These are phyloP conservation scores for Deilephila elpenor DNA, from an alignment of 2,888 invertebrate genomes.

Conservation along the genomic window DNA sequence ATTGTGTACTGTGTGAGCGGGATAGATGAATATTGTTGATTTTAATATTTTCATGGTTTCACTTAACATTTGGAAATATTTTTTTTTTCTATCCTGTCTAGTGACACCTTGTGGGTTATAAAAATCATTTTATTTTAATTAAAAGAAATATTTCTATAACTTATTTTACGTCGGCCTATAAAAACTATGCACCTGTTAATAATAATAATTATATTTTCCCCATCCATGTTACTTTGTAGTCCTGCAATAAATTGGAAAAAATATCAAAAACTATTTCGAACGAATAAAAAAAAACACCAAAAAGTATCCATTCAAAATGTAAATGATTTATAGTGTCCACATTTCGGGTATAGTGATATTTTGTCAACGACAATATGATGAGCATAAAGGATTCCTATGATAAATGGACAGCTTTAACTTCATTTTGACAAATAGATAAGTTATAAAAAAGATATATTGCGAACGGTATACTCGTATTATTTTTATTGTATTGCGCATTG, in stretches of 20 bases:
- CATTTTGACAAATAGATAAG: slow-evolving; percentile 2
- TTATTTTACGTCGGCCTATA: too few species aligned
- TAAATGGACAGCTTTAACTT: slow-evolving; percentile 3
- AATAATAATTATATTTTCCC: too few species aligned
- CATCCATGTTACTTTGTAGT: too few species aligned
- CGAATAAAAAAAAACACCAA: too few species aligned
- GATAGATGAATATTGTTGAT: neutral
- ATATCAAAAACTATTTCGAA: too few species aligned
- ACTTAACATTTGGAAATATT: neutral
- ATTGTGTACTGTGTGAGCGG: neutral
- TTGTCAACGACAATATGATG: slow-evolving; percentile 2
- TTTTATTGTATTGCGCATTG: neutral
- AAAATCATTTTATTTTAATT: too few species aligned
- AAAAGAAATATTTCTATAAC: too few species aligned
- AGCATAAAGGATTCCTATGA: neutral
- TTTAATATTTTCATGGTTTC: neutral
- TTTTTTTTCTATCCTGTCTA: too few species aligned
- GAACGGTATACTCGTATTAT: neutral
- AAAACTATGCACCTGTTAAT: too few species aligned
- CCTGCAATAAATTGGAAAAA: too few species aligned
- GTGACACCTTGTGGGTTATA: too few species aligned
- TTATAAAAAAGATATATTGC: slow-evolving; percentile 1
- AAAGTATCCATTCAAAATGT: too few species aligned
- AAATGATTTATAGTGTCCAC: neutral
- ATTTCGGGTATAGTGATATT: neutral